Evolutionary conservation across 1,140 invertebrate genomes (phyloP).

Genomic region (Drosophila albomicans): DNA sequence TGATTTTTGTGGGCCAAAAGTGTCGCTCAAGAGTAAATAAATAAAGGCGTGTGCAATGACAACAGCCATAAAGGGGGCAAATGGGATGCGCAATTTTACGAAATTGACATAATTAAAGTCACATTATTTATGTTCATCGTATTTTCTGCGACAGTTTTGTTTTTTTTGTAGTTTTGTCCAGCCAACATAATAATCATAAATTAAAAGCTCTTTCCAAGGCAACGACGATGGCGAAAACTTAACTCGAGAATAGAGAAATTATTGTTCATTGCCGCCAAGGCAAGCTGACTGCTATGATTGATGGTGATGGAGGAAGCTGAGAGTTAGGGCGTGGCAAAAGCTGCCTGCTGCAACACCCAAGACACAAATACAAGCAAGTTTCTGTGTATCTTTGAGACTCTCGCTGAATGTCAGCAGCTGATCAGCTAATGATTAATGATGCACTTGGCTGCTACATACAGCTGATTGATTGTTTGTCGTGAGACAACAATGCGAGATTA

Average conservation of each 20-base stretch:
- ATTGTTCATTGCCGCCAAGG: constrained; percentile 34
- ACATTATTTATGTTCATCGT: constrained; percentile 65
- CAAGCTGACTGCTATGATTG: constrained; percentile 66
- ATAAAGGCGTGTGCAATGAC: constrained; percentile 17
- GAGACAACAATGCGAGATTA: constrained; percentile 24
- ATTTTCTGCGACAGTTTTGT: constrained; percentile 1
- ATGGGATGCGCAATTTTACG: constrained; percentile 30
- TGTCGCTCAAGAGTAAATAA: constrained; percentile 36
- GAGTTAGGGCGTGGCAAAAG: constrained; percentile 24
- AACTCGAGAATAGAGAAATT: constrained; percentile 12
- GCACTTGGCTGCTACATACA: constrained; percentile 21
- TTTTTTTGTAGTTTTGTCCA: not conserved
- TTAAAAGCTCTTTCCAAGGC: constrained; percentile 35
- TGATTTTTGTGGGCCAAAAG: constrained; percentile 57
- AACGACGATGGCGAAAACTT: too few species aligned
- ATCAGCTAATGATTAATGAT: constrained; percentile 68
- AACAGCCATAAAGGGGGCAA: constrained; percentile 14
- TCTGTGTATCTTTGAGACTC: constrained; percentile 21
- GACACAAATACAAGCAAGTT: not conserved
- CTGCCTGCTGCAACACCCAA: constrained; percentile 57
- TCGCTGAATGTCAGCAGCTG: constrained; percentile 67
- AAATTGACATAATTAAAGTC: constrained; percentile 79
- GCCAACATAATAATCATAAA: constrained; percentile 70
- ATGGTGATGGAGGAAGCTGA: constrained; percentile 23
- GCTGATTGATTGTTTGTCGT: constrained; percentile 59